phyloP scores from a whole-genome alignment of 2,797 vertebrate species.

The Microctenopoma steveboyesi region DNA sequence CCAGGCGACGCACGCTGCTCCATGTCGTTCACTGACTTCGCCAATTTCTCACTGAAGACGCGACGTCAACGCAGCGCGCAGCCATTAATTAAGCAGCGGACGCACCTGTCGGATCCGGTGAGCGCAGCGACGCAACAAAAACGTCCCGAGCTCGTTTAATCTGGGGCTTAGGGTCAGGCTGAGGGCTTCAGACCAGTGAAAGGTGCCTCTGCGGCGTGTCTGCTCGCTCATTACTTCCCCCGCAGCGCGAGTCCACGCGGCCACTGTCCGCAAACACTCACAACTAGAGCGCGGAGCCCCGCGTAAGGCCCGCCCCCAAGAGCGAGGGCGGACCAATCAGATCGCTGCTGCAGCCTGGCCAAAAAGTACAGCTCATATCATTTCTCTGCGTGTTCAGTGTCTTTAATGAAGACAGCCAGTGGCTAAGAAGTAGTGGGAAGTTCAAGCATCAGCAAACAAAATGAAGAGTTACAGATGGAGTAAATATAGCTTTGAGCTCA shows the following conservation, averaged over 20 bases:
- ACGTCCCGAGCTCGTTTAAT: neutral
- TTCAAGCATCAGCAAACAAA: too few relatives aligned
- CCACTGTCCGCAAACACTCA: conserved; percentile 13
- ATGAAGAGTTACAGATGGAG: too few relatives aligned
- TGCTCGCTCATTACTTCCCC: neutral
- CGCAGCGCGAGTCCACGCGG: conserved; percentile 34
- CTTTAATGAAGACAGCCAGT: too few relatives aligned
- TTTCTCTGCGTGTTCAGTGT: too few relatives aligned
- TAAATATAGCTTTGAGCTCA: too few relatives aligned
- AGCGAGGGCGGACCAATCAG: conserved; percentile 60
- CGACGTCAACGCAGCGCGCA: neutral
- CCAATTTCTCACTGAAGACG: neutral
- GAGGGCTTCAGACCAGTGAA: conserved; percentile 6
- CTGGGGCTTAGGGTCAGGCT: neutral
- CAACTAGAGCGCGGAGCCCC: neutral
- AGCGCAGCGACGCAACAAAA: neutral
- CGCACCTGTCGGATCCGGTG: conserved; percentile 57
- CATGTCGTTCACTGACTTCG: conserved; percentile 31
- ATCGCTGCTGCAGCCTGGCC: neutral
- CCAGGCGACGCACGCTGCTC: conserved; percentile 41
- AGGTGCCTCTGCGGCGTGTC: neutral
- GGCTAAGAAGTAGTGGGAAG: too few relatives aligned
- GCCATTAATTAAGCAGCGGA: conserved; percentile 38
- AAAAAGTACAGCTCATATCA: neutral
- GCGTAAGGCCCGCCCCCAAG: conserved; percentile 55